Conservation (phyloP, 1,140 invertebrate genomes). For the Zeugodacus cucurbitae region DNA sequence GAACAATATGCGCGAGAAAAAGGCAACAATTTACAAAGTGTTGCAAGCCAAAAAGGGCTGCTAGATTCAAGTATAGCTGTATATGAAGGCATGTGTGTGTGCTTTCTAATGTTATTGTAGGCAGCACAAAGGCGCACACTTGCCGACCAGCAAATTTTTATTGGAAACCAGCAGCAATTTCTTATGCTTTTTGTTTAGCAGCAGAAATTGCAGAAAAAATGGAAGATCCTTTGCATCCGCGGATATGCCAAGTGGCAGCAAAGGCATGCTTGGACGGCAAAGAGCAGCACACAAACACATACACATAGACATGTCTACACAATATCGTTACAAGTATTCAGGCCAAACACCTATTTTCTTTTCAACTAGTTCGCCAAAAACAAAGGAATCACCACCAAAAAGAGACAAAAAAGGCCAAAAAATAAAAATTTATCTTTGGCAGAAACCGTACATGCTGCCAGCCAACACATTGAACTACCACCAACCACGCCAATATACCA, state of each 20-base stretch:
- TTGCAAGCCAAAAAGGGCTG: background rate
- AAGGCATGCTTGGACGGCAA: background rate
- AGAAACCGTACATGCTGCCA: background rate
- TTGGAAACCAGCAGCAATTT: constrained; percentile 16
- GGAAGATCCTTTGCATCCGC: constrained; percentile 13
- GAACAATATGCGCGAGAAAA: background rate
- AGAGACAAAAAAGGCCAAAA: background rate
- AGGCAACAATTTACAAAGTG: constrained; percentile 18
- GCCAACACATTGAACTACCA: background rate
- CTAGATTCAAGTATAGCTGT: background rate
- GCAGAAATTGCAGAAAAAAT: background rate
- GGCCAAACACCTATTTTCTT: constrained; percentile 17
- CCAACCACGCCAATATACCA: background rate
- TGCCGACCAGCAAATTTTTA: background rate
- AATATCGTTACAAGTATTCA: background rate
- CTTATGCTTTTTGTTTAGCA: background rate
- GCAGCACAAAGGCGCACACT: background rate
- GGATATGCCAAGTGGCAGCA: background rate
- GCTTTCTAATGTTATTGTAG: background rate
- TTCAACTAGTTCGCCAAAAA: constrained; percentile 3
- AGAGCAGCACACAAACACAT: background rate
- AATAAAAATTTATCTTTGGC: constrained; percentile 9
- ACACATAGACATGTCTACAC: background rate
- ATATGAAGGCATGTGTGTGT: background rate
- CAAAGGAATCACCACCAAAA: background rate